These are phyloP conservation scores for Chrysina gloriosa DNA, from an alignment of 2,888 invertebrate genomes.

Conservation along the genomic window DNA sequence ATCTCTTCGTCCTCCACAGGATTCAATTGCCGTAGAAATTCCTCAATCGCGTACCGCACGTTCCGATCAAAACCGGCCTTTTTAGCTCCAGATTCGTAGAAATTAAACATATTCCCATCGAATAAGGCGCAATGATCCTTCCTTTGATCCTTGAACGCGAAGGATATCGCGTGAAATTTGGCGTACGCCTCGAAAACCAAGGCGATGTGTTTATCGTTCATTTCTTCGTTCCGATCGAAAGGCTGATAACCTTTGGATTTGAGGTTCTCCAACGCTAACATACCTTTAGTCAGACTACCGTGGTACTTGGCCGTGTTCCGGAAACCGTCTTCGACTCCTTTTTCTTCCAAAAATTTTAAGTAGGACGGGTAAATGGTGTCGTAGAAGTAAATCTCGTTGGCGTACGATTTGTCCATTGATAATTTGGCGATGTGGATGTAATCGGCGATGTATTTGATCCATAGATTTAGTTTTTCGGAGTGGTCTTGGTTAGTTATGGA, in stretches of 20 bases:
- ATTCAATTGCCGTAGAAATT: not conserved
- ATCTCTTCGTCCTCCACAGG: not conserved
- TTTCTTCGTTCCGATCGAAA: conserved; percentile 25
- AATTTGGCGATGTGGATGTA: not conserved
- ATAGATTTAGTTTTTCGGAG: not conserved
- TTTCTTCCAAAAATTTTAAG: conserved; percentile 23
- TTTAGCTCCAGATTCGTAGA: conserved; percentile 20
- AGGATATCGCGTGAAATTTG: conserved; percentile 39
- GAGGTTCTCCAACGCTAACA: conserved; percentile 40
- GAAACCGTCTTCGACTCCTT: conserved; percentile 20
- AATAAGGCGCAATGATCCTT: conserved; percentile 2
- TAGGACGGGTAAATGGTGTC: conserved; percentile 33
- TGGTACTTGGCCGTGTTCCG: conserved; percentile 30
- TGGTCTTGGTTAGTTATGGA: not conserved
- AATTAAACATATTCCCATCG: conserved; percentile 4
- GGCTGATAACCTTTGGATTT: conserved; percentile 27
- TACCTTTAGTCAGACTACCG: conserved; percentile 8
- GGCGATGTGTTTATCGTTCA: conserved; percentile 35
- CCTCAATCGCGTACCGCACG: not conserved
- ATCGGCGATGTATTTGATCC: not conserved
- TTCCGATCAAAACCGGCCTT: not conserved
- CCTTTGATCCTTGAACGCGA: conserved; percentile 37
- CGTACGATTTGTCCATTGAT: conserved; percentile 28
- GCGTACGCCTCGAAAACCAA: conserved; percentile 37
- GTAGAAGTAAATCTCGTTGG: conserved; percentile 40